Conservation (phyloP, 1,140 invertebrate genomes). For the Bombyx mandarina region DNA sequence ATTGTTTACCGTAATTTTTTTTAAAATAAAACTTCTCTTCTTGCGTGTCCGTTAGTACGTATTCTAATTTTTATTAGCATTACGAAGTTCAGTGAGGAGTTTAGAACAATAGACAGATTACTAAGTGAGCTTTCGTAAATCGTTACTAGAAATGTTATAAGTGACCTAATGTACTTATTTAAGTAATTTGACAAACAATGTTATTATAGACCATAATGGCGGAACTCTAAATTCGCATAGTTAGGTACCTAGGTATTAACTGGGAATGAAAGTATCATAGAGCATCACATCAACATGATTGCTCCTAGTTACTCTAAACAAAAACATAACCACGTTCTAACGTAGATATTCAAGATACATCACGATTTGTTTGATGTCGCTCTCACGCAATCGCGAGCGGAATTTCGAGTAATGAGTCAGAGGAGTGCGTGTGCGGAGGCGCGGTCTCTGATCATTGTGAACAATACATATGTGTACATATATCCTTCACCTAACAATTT, state of each 20-base stretch:
- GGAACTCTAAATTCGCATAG: neutral
- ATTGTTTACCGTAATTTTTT: too few relatives aligned
- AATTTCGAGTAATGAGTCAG: constrained; percentile 35
- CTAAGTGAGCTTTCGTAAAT: too few relatives aligned
- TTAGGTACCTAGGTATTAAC: constrained; percentile 7
- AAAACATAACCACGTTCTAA: constrained; percentile 19
- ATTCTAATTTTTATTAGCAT: too few relatives aligned
- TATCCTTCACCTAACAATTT: constrained; percentile 14
- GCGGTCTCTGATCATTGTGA: neutral
- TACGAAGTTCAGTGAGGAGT: too few relatives aligned
- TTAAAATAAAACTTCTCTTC: too few relatives aligned
- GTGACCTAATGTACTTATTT: too few relatives aligned
- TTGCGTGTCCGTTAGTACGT: too few relatives aligned
- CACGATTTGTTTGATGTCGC: constrained; percentile 39
- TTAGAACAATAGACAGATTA: too few relatives aligned
- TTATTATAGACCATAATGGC: neutral
- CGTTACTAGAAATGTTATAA: too few relatives aligned
- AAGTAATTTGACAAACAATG: neutral
- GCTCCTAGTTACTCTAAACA: constrained; percentile 44
- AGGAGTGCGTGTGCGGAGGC: constrained; percentile 12
- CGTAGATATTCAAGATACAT: constrained; percentile 43
- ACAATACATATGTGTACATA: constrained; percentile 9
- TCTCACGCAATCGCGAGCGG: constrained; percentile 32
- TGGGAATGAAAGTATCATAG: constrained; percentile 43
- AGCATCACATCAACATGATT: constrained; percentile 35